Base-by-base conservation (phyloP, 2,888 invertebrate species). In the Balanococcus diminutus region DNA sequence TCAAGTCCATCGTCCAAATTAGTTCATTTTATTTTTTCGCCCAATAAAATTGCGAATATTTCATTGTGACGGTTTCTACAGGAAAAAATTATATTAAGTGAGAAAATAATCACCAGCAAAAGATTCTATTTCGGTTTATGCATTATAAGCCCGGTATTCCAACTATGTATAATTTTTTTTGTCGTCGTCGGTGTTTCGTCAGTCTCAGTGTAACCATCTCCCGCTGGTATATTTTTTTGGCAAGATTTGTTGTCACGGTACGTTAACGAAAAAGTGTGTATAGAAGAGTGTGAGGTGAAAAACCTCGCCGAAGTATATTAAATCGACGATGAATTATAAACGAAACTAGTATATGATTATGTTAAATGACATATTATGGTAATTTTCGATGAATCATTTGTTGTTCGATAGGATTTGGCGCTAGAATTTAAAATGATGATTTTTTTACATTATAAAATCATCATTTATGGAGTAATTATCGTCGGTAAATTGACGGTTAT, bases 171-270 rank as follows among this genome's bases (percentile, higher is more conserved):
- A 28, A 25, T 67, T 28, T 67, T 67, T 28, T 67, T 56, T 56
- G 8, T 56, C 28, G 28, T 28, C 28, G 28, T 28, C 67, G 67
- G 67, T 31, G 8, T 67, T 67, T 28, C 67, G 28, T 67, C 67
- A 67, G 67, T 67, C 16, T 67, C 67, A 67, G 67, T 67, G 25
- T 67, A 67, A 28, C 67, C 28, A 67, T 67, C 67, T 67, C 67
- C 67, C 67, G 67, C 67, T 67, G 67, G 14, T 67, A 67, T 25
- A 67, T 67, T 67, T 67, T n/a, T 67, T 67, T 67, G 67, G 67
- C 67, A 67, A 67, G 67, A 67, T 67, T 67, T 67, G 67, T 67
- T 67, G 67, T 67, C 67, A 67, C 67, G 67, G 67, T 67, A 67
- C 67, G 28, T 67, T 67, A 67, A 67, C 67, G 67, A 67, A 67